Percentiles rank a stretch among this genome's conserved stretches.
These are phyloP conservation scores for Mus minutoides DNA, from an alignment of 2,797 vertebrate species.

Conservation along the genomic window DNA sequence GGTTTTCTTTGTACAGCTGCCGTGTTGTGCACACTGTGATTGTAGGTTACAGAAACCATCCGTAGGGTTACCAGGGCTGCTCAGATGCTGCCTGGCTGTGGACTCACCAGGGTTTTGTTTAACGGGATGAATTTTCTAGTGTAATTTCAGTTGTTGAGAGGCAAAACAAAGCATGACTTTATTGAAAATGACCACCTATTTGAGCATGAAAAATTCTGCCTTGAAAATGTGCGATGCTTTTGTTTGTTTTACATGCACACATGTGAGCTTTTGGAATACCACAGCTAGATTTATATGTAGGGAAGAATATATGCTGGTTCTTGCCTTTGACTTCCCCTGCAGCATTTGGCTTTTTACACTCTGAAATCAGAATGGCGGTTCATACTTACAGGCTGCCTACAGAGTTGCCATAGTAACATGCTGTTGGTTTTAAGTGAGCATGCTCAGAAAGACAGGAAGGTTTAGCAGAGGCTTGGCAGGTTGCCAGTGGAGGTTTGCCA, in stretches of 20 bases:
- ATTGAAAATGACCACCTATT: conserved; percentile 62
- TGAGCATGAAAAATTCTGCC: conserved; percentile 59
- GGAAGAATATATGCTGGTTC: conserved; percentile 24
- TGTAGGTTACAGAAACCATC: neutral
- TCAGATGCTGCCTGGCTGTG: conserved; percentile 34
- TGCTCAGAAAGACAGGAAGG: conserved; percentile 87
- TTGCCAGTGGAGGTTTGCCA: conserved; percentile 90
- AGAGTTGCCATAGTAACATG: conserved; percentile 89
- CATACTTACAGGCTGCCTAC: conserved; percentile 88
- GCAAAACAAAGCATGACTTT: conserved; percentile 78
- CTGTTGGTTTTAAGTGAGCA: conserved; percentile 87
- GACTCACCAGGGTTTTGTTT: conserved; percentile 50
- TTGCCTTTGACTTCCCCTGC: conserved; percentile 76
- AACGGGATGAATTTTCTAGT: conserved; percentile 31
- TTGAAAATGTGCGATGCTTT: neutral
- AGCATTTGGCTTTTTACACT: conserved; percentile 81
- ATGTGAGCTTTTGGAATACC: neutral
- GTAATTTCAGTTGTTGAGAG: conserved; percentile 64
- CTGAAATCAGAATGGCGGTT: conserved; percentile 89
- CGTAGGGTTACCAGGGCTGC: neutral
- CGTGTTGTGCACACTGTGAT: conserved; percentile 27
- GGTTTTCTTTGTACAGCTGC: conserved; percentile 47
- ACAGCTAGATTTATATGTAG: neutral
- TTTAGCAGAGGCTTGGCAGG: conserved; percentile 90
- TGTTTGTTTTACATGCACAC: conserved; percentile 48